Evolutionary conservation across 2,797 vertebrate genomes (phyloP).

Genomic region (Phaenicophaeus curvirostris): DNA sequence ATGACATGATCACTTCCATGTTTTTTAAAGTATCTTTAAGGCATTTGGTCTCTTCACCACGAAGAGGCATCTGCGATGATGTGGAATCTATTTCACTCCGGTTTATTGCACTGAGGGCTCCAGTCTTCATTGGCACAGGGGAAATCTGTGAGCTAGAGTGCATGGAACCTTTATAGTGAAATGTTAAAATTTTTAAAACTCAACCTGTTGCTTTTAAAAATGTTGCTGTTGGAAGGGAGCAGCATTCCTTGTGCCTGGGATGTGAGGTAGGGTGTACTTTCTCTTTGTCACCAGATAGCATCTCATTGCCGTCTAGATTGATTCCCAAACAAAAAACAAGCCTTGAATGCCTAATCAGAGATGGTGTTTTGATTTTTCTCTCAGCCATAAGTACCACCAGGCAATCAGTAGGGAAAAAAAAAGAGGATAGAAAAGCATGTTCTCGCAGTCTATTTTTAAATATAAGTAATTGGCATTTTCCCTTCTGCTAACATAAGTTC

Average conservation of each 20-base stretch:
- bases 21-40: background rate
- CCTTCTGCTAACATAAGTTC: slow-evolving; percentile 35
- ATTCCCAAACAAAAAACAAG: slow-evolving; percentile 73
- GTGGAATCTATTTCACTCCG: background rate
- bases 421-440: background rate
- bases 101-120: background rate
- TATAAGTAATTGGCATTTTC: slow-evolving; percentile 70
- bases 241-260: background rate
- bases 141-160: background rate
- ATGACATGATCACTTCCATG: rapidly evolving
- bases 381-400: slow-evolving; percentile 67
- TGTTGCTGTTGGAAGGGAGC: background rate
- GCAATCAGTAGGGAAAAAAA: slow-evolving; percentile 54
- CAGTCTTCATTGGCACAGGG: background rate
- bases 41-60: background rate
- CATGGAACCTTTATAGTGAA: background rate
- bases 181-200: background rate
- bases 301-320: slow-evolving; percentile 59
- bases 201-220: background rate
- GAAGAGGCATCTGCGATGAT: rapidly evolving
- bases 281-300: slow-evolving; percentile 22
- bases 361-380: slow-evolving; percentile 74
- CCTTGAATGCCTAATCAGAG: slow-evolving; percentile 66
- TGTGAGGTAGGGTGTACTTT: background rate
- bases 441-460: slow-evolving; percentile 74